Conservation (phyloP, 2,797 vertebrate genomes). For the Helarctos malayanus region DNA sequence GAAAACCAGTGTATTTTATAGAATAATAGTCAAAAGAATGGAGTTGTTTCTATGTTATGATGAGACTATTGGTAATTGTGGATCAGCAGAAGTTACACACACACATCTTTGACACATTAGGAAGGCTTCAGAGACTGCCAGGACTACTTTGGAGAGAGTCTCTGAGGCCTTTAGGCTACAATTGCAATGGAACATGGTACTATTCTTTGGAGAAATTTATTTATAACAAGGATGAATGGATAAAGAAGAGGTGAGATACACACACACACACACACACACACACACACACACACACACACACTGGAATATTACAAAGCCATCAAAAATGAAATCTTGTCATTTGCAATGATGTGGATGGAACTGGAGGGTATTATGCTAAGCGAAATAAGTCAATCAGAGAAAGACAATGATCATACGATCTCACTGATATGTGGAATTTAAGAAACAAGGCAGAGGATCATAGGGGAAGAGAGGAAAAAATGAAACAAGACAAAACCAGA, state of each 20-base stretch:
- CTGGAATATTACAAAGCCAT: too few relatives aligned
- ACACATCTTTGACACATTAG: neutral
- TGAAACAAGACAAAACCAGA: too few relatives aligned
- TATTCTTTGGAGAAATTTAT: slow-evolving; percentile 2
- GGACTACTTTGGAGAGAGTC: neutral
- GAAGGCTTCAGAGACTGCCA: neutral
- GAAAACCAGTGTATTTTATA: neutral
- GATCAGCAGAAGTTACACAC: neutral
- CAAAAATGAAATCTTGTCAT: too few relatives aligned
- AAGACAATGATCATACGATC: too few relatives aligned
- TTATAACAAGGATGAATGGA: neutral
- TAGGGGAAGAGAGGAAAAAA: too few relatives aligned
- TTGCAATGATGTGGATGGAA: too few relatives aligned
- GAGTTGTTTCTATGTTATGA: neutral
- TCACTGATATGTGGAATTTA: too few relatives aligned
- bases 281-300: too few relatives aligned
- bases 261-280: too few relatives aligned
- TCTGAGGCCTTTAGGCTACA: neutral
- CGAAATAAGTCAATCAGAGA: too few relatives aligned
- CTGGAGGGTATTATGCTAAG: too few relatives aligned
- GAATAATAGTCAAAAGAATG: neutral
- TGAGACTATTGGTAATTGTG: neutral
- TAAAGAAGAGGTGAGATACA: neutral
- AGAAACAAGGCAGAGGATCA: too few relatives aligned
- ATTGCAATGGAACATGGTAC: neutral